phyloP scores from a whole-genome alignment of 2,888 invertebrate genomes.

The Petrolisthes manimaculis region DNA sequence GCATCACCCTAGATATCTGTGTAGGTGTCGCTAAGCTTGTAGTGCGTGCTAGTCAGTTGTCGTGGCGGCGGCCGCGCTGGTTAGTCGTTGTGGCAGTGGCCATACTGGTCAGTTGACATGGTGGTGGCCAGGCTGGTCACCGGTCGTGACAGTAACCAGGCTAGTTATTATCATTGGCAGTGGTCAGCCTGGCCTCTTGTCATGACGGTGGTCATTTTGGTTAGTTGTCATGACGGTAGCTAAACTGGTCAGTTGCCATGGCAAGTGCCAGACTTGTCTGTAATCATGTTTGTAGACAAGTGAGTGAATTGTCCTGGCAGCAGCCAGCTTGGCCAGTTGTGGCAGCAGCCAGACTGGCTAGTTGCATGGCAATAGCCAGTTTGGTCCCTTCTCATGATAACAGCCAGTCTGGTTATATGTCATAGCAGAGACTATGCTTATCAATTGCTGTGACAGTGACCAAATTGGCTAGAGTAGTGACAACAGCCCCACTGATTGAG shows the following conservation, averaged over 20 bases:
- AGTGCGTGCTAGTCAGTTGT: slow-evolving; percentile 54
- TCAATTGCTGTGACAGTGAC: neutral
- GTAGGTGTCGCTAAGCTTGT: slow-evolving; percentile 58
- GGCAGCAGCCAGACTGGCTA: slow-evolving; percentile 24
- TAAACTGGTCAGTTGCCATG: neutral
- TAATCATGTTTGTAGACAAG: neutral
- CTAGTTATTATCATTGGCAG: neutral
- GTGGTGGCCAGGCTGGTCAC: neutral
- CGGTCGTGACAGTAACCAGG: neutral
- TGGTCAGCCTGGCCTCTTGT: neutral
- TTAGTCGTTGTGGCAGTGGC: neutral
- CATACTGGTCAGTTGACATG: slow-evolving; percentile 30
- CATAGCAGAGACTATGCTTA: neutral
- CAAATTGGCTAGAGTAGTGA: neutral
- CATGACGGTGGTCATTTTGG: neutral
- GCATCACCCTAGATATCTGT: slow-evolving; percentile 57
- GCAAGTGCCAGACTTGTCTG: neutral
- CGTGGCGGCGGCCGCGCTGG: slow-evolving; percentile 7
- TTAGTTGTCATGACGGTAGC: neutral
- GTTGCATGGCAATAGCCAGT: too few species aligned
- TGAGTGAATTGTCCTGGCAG: neutral
- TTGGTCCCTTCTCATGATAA: too few species aligned
- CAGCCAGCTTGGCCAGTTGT: slow-evolving; percentile 31
- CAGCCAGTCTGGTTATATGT: neutral
- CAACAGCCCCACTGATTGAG: neutral